Evolutionary conservation across 2,113 vertebrate species (phyloP).

Genomic region (human (Homo sapiens)): GRCh38 chr12:15156001-15156500

Average conservation of each 20-base stretch:
- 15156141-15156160: background rate
- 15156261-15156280: background rate
- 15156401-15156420: background rate
- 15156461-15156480: background rate
- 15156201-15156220: background rate
- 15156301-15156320: background rate
- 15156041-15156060: slow-evolving; percentile 25
- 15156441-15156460: background rate
- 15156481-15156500: background rate
- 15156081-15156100: slow-evolving; percentile 35
- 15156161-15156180: slow-evolving; percentile 21
- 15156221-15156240: background rate
- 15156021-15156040: background rate
- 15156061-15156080: background rate
- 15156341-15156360: background rate
- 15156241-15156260: background rate
- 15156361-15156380: background rate
- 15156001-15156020: background rate
- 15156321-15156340: background rate
- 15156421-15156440: background rate
- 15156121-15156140: background rate
- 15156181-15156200: background rate
- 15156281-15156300: background rate
- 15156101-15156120: background rate
- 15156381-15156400: background rate